Conservation (phyloP, 2,113 vertebrate species). For the Pluvialis apricaria region DNA sequence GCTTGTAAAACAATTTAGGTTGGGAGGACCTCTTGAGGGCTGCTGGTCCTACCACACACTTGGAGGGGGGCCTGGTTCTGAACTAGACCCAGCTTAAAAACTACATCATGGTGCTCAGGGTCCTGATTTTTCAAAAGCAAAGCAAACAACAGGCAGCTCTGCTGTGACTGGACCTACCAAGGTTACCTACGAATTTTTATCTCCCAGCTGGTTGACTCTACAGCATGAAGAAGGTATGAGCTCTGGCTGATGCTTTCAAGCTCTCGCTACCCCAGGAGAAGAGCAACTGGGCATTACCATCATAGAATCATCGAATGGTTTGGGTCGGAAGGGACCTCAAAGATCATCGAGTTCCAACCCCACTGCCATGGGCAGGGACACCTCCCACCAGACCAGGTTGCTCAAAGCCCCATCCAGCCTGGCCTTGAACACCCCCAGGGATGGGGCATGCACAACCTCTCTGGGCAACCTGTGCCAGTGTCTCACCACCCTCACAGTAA, state of each 20-base stretch:
- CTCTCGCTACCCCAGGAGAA: not conserved
- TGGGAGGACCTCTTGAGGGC: not conserved
- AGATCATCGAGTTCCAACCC: no score
- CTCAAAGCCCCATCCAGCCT: no score
- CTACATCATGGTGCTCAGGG: not conserved
- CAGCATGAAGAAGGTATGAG: not conserved
- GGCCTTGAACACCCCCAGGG: no score
- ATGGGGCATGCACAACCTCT: no score
- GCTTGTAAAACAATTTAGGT: not conserved
- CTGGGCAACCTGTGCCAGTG: no score
- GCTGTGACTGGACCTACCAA: not conserved
- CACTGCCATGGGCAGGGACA: no score
- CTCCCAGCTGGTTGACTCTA: not conserved
- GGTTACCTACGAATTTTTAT: not conserved
- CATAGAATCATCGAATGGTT: no score
- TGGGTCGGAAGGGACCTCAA: no score
- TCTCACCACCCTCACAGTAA: no score
- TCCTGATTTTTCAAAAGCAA: not conserved
- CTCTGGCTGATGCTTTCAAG: not conserved
- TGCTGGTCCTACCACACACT: not conserved
- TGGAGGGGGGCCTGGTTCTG: not conserved
- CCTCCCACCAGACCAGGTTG: no score
- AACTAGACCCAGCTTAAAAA: not conserved
- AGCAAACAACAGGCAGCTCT: not conserved
- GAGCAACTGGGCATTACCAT: not conserved